Percentiles rank a stretch among this genome's conserved stretches.
Evolutionary conservation across 2,797 vertebrate species (phyloP).

Genomic region (Diceros bicornis): DNA sequence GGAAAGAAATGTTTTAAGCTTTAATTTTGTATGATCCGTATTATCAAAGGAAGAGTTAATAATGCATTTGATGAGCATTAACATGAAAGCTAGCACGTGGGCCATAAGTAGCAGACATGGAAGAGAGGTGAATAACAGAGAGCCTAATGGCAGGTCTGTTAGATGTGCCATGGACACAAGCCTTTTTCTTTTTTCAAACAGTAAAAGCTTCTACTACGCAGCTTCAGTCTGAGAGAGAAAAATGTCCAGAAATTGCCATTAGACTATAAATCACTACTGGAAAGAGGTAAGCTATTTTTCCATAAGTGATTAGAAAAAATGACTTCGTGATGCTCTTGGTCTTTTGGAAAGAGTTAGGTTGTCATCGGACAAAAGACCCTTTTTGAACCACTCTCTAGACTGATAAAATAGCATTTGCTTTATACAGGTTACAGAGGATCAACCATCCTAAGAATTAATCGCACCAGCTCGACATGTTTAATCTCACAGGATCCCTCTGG

Average conservation of each 20-base stretch:
- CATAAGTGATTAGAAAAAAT: slow-evolving; percentile 7
- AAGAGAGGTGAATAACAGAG: slow-evolving; percentile 23
- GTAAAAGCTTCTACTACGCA: slow-evolving; percentile 39
- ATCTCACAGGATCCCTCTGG: slow-evolving; percentile 43
- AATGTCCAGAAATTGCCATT: slow-evolving; percentile 3
- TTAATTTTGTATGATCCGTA: slow-evolving; percentile 49
- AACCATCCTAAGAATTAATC: slow-evolving; percentile 63
- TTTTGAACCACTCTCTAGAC: slow-evolving; percentile 27
- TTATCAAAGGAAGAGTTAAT: slow-evolving; percentile 67
- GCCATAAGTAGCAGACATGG: neutral
- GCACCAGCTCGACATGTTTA: slow-evolving; percentile 37
- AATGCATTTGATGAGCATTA: slow-evolving; percentile 62
- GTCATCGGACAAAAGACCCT: slow-evolving; percentile 18
- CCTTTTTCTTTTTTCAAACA: neutral
- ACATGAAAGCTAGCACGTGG: slow-evolving; percentile 57
- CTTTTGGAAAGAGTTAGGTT: slow-evolving; percentile 37
- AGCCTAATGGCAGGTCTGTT: slow-evolving; percentile 1
- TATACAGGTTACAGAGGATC: slow-evolving; percentile 6
- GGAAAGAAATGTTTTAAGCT: slow-evolving; percentile 57
- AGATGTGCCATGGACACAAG: neutral
- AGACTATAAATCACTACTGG: slow-evolving; percentile 46
- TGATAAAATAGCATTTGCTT: slow-evolving; percentile 26
- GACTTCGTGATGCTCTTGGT: neutral
- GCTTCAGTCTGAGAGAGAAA: slow-evolving; percentile 30
- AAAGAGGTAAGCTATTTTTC: slow-evolving; percentile 36